phyloP scores from a whole-genome alignment of 2,113 vertebrate species.

The Cavia aperea region DNA sequence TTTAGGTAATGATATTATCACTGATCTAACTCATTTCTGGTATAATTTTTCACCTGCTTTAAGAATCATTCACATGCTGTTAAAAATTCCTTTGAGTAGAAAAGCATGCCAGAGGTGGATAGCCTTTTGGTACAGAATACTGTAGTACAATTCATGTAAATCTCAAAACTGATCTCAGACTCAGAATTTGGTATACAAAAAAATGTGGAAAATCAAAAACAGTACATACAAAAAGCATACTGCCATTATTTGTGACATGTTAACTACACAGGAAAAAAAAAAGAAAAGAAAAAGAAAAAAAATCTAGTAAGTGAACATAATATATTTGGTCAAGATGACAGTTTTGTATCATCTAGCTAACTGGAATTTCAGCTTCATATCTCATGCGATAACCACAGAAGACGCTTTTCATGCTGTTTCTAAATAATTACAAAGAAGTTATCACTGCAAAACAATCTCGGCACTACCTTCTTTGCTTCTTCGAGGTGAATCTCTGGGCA shows the following conservation, averaged over 20 bases:
- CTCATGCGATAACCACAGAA: neutral
- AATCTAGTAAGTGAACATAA: neutral
- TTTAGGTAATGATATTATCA: neutral
- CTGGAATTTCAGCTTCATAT: neutral
- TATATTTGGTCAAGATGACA: neutral
- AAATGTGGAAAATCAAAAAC: conserved; percentile 1
- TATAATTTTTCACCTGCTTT: neutral
- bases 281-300: neutral
- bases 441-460: conserved; percentile 40
- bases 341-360: neutral
- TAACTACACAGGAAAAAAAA: conserved; percentile 1
- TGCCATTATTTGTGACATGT: conserved; percentile 1
- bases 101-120: neutral
- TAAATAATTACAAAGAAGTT: conserved; percentile 4
- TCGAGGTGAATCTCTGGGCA: conserved; percentile 83
- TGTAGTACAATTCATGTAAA: neutral
- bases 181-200: neutral
- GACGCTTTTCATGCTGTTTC: neutral
- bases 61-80: neutral
- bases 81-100: conserved; percentile 16
- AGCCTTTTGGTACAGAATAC: conserved; percentile 8
- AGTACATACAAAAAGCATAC: neutral
- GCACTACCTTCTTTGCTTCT: conserved; percentile 84
- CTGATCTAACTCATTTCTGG: neutral
- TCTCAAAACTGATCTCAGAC: conserved; percentile 28